Evolutionary conservation across 2,797 vertebrate species (phyloP).

Genomic region (Gallinago solitaria): DNA sequence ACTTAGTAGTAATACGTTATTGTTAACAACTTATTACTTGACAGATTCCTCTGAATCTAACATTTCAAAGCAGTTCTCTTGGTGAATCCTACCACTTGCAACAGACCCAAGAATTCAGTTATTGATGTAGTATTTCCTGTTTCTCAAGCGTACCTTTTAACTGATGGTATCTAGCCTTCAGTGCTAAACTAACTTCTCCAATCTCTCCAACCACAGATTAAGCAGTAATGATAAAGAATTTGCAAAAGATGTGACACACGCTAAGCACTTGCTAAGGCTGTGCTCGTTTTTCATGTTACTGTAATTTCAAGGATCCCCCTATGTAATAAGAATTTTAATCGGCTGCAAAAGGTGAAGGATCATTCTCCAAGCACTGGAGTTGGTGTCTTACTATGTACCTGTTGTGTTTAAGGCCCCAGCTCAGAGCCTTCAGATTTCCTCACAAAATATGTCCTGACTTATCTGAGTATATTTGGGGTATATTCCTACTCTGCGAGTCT

Average conservation of each 20-base stretch:
- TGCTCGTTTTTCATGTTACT: neutral
- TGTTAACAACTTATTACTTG: too few relatives aligned
- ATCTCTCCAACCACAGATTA: neutral
- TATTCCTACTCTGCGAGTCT: neutral
- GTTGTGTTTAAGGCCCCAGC: neutral
- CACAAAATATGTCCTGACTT: neutral
- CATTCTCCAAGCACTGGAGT: neutral
- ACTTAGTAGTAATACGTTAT: too few relatives aligned
- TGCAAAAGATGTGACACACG: neutral
- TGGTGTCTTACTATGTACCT: neutral
- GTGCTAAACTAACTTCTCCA: neutral
- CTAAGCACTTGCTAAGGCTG: neutral
- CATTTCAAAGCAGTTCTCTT: neutral
- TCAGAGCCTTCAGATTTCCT: neutral
- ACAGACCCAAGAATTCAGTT: neutral
- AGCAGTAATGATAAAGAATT: neutral
- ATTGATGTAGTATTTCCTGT: neutral
- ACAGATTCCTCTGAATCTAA: neutral
- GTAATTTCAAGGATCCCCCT: neutral
- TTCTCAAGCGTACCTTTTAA: neutral
- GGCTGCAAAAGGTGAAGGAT: neutral
- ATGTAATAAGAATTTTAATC: neutral
- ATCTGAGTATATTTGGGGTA: neutral
- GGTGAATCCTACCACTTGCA: neutral
- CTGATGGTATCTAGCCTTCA: neutral